Conservation (phyloP, 2,113 vertebrate genomes). For the Cavia porcellus region DNA sequence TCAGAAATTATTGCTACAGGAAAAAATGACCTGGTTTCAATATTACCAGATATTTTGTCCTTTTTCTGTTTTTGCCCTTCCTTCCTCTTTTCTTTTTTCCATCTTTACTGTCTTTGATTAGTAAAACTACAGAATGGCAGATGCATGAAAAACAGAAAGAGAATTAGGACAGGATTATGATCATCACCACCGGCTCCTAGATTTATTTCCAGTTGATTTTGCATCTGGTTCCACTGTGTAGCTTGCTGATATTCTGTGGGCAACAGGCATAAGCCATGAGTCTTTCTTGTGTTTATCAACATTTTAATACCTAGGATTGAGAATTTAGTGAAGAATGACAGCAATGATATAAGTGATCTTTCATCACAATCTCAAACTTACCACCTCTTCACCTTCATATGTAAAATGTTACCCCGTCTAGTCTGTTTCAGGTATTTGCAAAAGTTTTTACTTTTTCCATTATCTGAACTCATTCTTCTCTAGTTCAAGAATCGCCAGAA, state of each 20-base stretch:
- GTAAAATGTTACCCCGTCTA: conserved; percentile 21
- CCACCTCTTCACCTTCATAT: conserved; percentile 35
- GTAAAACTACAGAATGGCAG: conserved; percentile 49
- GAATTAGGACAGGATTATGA: conserved; percentile 56
- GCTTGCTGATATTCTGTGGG: conserved; percentile 73
- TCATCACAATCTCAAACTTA: conserved; percentile 10
- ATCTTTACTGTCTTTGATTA: conserved; percentile 44
- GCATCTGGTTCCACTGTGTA: conserved; percentile 73
- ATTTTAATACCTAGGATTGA: conserved; percentile 45
- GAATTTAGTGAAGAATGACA: conserved; percentile 8
- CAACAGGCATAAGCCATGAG: conserved; percentile 30
- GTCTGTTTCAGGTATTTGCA: not conserved
- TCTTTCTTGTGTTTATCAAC: conserved; percentile 68
- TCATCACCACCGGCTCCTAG: conserved; percentile 57
- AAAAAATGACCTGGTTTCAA: not conserved
- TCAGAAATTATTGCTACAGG: conserved; percentile 44
- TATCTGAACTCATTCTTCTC: not conserved
- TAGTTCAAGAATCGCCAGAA: not conserved
- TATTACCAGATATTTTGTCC: not conserved
- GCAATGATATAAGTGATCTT: conserved; percentile 42
- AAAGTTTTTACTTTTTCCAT: not conserved
- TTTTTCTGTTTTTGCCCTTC: not conserved
- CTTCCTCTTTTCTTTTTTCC: not conserved
- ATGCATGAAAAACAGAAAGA: conserved; percentile 22
- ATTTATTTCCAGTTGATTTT: conserved; percentile 78